phyloP scores from a whole-genome alignment of 2,797 vertebrate genomes.

The Peromyscus melanophrys region DNA sequence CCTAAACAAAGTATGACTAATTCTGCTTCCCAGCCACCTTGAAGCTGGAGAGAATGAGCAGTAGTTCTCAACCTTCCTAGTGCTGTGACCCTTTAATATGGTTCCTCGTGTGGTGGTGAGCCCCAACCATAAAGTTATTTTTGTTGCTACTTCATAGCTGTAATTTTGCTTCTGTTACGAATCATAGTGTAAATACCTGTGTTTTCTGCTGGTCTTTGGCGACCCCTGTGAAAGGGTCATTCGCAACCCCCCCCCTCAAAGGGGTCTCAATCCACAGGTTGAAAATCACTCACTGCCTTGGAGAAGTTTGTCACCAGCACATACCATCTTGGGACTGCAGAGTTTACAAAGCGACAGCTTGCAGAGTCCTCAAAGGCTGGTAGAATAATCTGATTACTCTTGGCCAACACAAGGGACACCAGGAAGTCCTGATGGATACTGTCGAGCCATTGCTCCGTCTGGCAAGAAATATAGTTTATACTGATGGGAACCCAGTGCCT shows the following conservation, averaged over 20 bases:
- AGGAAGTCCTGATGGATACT: neutral
- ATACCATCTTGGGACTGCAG: neutral
- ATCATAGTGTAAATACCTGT: no score
- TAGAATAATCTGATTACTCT: slow-evolving; percentile 44
- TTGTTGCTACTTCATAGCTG: neutral
- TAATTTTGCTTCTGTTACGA: neutral
- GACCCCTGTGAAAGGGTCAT: neutral
- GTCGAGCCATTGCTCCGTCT: neutral
- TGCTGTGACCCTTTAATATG: neutral
- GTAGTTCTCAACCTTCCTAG: neutral
- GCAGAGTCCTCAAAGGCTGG: slow-evolving; percentile 24
- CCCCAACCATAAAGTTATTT: neutral
- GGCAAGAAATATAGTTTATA: neutral
- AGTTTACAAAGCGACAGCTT: neutral
- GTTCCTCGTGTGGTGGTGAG: neutral
- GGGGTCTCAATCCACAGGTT: neutral
- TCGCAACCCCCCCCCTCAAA: no score
- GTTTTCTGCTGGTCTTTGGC: neutral
- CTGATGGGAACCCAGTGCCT: neutral
- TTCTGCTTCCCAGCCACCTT: slow-evolving; percentile 58
- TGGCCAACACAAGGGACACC: neutral
- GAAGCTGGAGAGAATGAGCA: neutral
- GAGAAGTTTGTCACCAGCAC: neutral
- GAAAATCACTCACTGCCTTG: neutral
- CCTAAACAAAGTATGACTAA: slow-evolving; percentile 65